A percentile compares a stretch with the other conserved stretches of the same genome.
These are phyloP conservation scores for Apodemus agrarius DNA, from an alignment of 2,797 vertebrate species.

Conservation along the genomic window DNA sequence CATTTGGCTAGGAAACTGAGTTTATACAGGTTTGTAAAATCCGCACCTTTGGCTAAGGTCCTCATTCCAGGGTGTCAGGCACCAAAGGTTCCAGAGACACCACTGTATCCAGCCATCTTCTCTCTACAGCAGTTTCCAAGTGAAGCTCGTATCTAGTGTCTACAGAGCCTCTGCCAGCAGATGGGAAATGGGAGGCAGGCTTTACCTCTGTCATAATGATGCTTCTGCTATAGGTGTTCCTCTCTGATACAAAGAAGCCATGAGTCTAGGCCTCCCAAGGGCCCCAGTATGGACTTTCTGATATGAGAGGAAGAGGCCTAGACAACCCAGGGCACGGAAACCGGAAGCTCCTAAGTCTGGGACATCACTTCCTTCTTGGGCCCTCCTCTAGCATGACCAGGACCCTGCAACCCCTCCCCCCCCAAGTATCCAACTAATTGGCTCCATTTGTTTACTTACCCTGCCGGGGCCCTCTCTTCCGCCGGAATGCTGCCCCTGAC, in stretches of 20 bases:
- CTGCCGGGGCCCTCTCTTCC: constrained; percentile 91
- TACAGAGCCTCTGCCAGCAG: background rate
- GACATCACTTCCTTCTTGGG: background rate
- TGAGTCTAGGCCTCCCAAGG: background rate
- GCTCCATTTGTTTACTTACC: constrained; percentile 80
- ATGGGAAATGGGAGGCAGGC: background rate
- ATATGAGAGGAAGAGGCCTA: background rate
- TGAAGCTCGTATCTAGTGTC: background rate
- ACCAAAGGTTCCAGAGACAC: background rate
- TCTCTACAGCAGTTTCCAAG: background rate
- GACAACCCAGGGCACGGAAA: background rate
- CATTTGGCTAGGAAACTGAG: background rate
- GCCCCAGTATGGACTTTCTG: background rate
- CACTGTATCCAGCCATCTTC: background rate
- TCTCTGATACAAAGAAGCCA: constrained; percentile 45
- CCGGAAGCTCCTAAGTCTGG: background rate
- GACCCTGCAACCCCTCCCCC: background rate
- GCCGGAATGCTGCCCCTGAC: constrained; percentile 90
- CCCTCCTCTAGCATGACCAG: background rate
- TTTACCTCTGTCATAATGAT: background rate
- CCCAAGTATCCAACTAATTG: background rate
- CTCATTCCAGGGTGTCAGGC: background rate
- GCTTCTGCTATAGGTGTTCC: constrained; percentile 2
- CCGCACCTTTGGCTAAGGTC: background rate
- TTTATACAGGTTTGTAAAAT: background rate